Evolutionary conservation across 2,113 vertebrate genomes (phyloP).

Genomic region (Sclerurus mexicanus): DNA sequence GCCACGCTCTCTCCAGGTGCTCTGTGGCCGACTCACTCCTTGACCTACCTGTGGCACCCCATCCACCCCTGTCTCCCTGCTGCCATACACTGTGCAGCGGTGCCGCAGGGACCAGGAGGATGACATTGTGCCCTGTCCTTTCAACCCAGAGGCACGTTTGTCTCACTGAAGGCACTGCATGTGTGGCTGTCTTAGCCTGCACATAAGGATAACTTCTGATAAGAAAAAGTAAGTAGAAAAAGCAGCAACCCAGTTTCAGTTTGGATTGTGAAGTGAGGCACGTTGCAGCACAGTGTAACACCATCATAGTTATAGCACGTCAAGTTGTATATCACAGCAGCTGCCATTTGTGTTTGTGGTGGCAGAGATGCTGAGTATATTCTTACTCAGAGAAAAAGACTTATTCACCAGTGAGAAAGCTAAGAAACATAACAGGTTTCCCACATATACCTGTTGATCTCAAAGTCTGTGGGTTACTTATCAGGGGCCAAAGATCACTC

Average conservation of each 20-base stretch:
- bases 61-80: neutral
- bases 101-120: neutral
- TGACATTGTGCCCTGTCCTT: neutral
- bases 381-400: neutral
- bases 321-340: neutral
- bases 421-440: neutral
- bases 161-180: conserved; percentile 28
- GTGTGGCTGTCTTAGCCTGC: conserved; percentile 32
- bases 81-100: neutral
- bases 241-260: conserved; percentile 24
- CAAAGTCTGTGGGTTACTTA: neutral
- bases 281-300: neutral
- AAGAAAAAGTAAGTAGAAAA: conserved; percentile 15
- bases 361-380: neutral
- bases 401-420: neutral
- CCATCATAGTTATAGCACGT: neutral
- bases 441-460: neutral
- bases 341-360: neutral
- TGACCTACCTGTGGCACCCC: conserved; percentile 22
- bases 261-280: conserved; percentile 25
- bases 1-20: neutral
- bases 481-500: neutral
- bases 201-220: conserved; percentile 17
- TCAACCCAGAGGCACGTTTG: conserved; percentile 17
- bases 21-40: neutral